These are phyloP conservation scores for Torymus texanus DNA, from an alignment of 2,888 invertebrate genomes.

Conservation along the genomic window DNA sequence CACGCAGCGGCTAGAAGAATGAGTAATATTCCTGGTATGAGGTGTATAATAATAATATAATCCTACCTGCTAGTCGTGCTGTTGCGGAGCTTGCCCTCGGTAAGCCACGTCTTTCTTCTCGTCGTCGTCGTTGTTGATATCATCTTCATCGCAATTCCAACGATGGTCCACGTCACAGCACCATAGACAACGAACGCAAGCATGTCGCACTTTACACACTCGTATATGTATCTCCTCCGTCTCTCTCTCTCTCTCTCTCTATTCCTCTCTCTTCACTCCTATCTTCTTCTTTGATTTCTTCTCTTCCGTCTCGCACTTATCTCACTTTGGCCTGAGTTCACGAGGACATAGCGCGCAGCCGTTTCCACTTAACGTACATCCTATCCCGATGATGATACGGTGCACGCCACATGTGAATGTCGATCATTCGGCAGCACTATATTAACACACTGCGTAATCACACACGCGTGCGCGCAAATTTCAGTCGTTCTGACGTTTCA, in stretches of 20 bases:
- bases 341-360: slow-evolving; percentile 26
- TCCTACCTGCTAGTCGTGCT: slow-evolving; percentile 25
- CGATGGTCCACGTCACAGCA: not conserved
- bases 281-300: too few species aligned
- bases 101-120: not conserved
- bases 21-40: too few species aligned
- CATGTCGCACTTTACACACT: not conserved
- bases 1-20: too few species aligned
- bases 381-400: slow-evolving; percentile 6
- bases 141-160: slow-evolving; percentile 10
- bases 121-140: not conserved
- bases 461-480: too few species aligned
- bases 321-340: slow-evolving; percentile 30
- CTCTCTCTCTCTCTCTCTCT: too few species aligned
- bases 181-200: too few species aligned
- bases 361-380: slow-evolving; percentile 51
- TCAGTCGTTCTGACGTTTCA: too few species aligned
- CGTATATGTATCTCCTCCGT: too few species aligned
- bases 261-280: too few species aligned
- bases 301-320: too few species aligned
- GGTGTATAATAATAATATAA: too few species aligned
- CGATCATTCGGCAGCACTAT: not conserved
- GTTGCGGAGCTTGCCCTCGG: not conserved
- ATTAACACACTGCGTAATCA: not conserved
- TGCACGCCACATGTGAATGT: slow-evolving; percentile 29